Conservation (phyloP, 2,797 vertebrate genomes). For the Acanthurus tractus region DNA sequence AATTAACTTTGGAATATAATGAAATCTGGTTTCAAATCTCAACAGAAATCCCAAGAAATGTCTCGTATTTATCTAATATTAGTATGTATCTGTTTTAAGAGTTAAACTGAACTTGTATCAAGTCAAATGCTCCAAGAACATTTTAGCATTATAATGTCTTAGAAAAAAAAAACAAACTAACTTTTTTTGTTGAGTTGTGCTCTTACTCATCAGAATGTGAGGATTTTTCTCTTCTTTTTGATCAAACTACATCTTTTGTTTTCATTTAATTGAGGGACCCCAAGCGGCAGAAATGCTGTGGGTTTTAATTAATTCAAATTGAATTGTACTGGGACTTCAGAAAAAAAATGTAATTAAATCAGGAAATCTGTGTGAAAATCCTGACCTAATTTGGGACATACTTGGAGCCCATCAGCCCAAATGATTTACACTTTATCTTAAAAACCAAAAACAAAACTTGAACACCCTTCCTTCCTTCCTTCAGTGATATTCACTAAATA, state of each 20-base stretch:
- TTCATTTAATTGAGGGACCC: too few species aligned
- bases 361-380: constrained; percentile 11
- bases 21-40: too few species aligned
- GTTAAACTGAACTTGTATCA: not conserved
- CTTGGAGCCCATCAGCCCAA: constrained; percentile 10
- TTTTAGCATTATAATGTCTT: too few species aligned
- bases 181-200: too few species aligned
- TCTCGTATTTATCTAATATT: not conserved
- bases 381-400: constrained; percentile 18
- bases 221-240: too few species aligned
- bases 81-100: not conserved
- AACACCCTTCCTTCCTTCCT: not conserved
- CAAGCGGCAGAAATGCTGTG: too few species aligned
- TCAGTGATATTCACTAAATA: constrained; percentile 24
- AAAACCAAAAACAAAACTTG: not conserved
- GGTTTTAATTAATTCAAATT: not conserved
- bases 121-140: not conserved
- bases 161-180: too few species aligned
- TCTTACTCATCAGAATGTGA: too few species aligned
- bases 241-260: too few species aligned
- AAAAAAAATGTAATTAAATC: constrained; percentile 1
- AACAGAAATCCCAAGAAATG: too few species aligned
- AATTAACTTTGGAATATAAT: not conserved
- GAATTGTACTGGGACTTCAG: constrained; percentile 4
- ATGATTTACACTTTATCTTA: constrained; percentile 29